Evolutionary conservation across 2,888 invertebrate species (phyloP), one percentile per base, ranked within the genome.

Genomic region (Aleiodes testaceus): DNA sequence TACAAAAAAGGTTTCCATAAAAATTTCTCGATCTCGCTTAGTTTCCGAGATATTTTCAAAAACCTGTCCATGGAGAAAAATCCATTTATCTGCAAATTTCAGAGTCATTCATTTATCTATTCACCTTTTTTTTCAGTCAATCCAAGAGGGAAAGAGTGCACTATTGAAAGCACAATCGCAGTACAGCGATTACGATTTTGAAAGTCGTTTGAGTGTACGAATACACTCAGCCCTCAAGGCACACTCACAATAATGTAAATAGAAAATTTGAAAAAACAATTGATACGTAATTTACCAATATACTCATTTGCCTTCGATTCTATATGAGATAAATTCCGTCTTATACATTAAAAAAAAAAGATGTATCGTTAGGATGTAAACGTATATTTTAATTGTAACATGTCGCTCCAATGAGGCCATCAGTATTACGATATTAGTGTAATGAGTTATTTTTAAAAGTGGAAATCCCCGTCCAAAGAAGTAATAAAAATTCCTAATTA

Each of bases 151-250:
- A 22, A 90, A 87, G 81, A 78, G 76, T 49, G 80, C 89, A 45
- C 80, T 92, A 22, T 81, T 87, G 44, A 88, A 89, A 77, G 88
- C 89, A 30, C 89, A 91, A 80, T 88, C 87, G 65, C 88, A 88
- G 64, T 92, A 91, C 81, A 91, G 89, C 79, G 90, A 91, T 79
- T 93, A 91, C 79, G 92, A 93, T 84, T 92, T 93, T 84, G 92
- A 93, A 81, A 91, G 90, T 80, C 89, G 92, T 63, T 88, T 93
- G 53, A 90, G 88, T 76, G 91, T 92, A 30, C 87, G 92, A 74
- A 90, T 92, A 61, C 91, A 92, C 80, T 89, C 90, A 61, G 89
- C 91, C 52, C 84, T 91, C 72, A 88, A 87, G 79, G 65, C 71
- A 16, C 61, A 72, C 18, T 66, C 45, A 11, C 61, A 55, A 71